A percentile compares a stretch with the other conserved stretches of the same genome.
phyloP scores from a whole-genome alignment of 2,797 vertebrate genomes.

The Acanthornis magna region DNA sequence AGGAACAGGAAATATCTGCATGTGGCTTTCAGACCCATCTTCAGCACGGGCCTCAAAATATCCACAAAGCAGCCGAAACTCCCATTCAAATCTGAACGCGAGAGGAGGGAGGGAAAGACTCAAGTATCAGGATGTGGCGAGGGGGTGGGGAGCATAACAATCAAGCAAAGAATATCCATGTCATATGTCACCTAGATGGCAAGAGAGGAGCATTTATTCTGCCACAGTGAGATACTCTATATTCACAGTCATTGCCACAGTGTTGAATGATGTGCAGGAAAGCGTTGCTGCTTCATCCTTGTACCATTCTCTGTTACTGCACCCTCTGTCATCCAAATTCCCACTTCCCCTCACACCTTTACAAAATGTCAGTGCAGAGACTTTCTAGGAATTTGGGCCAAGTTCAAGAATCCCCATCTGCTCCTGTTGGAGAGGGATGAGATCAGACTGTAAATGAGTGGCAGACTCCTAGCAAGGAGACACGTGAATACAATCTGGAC shows the following conservation, averaged over 20 bases:
- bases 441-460: constrained; percentile 30
- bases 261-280: background rate
- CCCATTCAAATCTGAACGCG: background rate
- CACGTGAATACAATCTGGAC: background rate
- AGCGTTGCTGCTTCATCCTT: background rate
- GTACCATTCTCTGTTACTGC: background rate
- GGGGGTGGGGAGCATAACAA: background rate
- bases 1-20: background rate
- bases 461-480: background rate
- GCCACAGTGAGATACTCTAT: background rate
- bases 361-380: constrained; percentile 9
- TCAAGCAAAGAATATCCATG: background rate
- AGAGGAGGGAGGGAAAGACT: background rate
- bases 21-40: background rate
- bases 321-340: constrained; percentile 17
- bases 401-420: constrained; percentile 60
- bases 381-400: constrained; percentile 58
- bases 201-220: background rate
- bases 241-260: background rate
- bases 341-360: constrained; percentile 31
- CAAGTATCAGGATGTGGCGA: background rate
- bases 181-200: background rate
- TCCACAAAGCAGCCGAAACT: background rate
- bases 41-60: background rate
- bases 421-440: background rate